Conservation (phyloP, 2,888 invertebrate species). For the Fragum whitleyi region DNA sequence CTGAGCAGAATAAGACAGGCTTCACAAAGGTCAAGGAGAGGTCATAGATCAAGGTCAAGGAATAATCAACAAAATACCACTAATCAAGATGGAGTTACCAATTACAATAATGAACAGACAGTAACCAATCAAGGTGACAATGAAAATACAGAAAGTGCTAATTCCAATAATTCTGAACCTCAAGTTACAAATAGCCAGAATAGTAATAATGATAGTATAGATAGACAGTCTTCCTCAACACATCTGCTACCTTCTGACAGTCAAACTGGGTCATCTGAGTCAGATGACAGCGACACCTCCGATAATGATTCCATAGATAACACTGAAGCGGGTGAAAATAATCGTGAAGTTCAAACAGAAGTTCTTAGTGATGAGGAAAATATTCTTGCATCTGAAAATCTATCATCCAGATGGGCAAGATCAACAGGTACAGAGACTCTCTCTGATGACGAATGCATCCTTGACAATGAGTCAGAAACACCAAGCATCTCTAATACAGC, state of each 20-base stretch:
- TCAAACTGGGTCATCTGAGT: slow-evolving; percentile 57
- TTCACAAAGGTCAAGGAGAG: slow-evolving; percentile 18
- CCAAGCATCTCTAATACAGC: background rate
- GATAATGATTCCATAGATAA: slow-evolving; percentile 31
- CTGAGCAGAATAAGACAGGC: slow-evolving; percentile 50
- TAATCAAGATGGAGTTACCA: slow-evolving; percentile 1
- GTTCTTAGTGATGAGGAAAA: slow-evolving; percentile 58
- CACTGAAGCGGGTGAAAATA: slow-evolving; percentile 33
- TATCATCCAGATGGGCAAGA: slow-evolving; percentile 53
- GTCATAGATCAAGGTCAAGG: slow-evolving; percentile 37
- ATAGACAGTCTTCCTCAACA: slow-evolving; percentile 54
- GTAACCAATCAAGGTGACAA: slow-evolving; percentile 15
- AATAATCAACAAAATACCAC: slow-evolving; percentile 24
- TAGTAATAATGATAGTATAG: slow-evolving; percentile 31
- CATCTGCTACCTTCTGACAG: slow-evolving; percentile 52
- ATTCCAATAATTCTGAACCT: slow-evolving; percentile 14
- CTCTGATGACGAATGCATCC: slow-evolving; percentile 56
- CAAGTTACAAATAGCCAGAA: slow-evolving; percentile 30
- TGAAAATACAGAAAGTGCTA: background rate
- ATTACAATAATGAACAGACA: slow-evolving; percentile 13
- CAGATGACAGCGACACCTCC: slow-evolving; percentile 17
- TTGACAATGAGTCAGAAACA: slow-evolving; percentile 14
- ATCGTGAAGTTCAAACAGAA: slow-evolving; percentile 28
- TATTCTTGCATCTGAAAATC: slow-evolving; percentile 46
- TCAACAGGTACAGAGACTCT: slow-evolving; percentile 38